Evolutionary conservation across 35 echinoderm and acorn worm genomes (phyloP).

Genomic region (Chiridota heheva): DNA sequence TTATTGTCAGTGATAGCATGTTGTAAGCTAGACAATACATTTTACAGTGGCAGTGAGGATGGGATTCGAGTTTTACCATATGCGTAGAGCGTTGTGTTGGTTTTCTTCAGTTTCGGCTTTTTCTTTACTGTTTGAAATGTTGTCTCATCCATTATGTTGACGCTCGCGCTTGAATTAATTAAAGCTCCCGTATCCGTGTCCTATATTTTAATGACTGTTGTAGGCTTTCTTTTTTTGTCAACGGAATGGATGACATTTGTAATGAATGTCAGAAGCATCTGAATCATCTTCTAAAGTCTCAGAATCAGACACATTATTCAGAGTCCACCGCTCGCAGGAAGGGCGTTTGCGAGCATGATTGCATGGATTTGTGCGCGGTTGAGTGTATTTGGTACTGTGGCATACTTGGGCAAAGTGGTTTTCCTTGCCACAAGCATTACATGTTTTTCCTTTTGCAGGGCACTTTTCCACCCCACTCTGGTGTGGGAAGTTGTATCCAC

Average conservation of each 20-base stretch:
- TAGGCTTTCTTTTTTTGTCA: neutral
- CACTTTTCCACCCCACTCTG: conserved; percentile 27
- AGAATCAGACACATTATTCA: neutral
- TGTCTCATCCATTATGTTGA: conserved; percentile 17
- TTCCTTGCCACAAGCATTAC: conserved; percentile 1
- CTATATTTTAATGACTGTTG: neutral
- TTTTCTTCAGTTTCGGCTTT: neutral
- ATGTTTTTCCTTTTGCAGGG: conserved; percentile 30
- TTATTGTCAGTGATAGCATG: too few species aligned
- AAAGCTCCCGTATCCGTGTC: neutral
- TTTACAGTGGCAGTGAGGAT: too few species aligned
- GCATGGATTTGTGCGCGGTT: too few species aligned
- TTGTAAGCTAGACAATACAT: too few species aligned
- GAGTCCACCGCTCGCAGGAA: neutral
- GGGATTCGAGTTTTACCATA: neutral
- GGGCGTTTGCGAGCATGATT: neutral
- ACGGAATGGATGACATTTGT: neutral
- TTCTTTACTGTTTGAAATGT: neutral
- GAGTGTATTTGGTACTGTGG: neutral
- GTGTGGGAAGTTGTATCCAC: conserved; percentile 42
- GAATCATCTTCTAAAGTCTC: neutral
- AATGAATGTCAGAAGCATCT: neutral
- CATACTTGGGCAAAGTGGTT: conserved; percentile 34
- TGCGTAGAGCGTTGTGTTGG: neutral
- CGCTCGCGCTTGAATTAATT: conserved; percentile 8